Conservation (phyloP, 2,113 vertebrate genomes). For the Oryzias melastigma region DNA sequence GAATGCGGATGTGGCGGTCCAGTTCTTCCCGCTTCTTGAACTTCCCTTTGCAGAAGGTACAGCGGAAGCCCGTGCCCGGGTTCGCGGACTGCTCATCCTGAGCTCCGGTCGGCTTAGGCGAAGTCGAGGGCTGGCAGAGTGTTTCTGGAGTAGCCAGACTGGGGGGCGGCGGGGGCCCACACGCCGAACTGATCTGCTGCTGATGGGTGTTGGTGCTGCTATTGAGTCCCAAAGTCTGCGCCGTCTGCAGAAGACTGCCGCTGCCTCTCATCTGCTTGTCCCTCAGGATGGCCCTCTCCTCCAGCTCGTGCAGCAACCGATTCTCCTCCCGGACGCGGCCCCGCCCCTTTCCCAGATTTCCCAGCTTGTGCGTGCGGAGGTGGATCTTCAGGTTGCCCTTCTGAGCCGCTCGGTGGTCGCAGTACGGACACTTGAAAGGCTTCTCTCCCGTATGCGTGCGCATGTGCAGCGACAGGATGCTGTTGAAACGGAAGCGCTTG, state of each 20-base stretch:
- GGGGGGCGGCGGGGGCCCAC: slow-evolving; percentile 82
- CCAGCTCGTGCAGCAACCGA: slow-evolving; percentile 92
- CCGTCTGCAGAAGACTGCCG: slow-evolving; percentile 80
- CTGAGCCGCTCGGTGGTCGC: slow-evolving; percentile 95
- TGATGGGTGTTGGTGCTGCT: slow-evolving; percentile 79
- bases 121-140: slow-evolving; percentile 83
- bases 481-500: slow-evolving; percentile 98
- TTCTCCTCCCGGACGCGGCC: slow-evolving; percentile 97
- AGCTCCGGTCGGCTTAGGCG: slow-evolving; percentile 84
- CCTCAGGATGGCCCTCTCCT: slow-evolving; percentile 93
- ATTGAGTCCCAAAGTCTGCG: slow-evolving; percentile 75
- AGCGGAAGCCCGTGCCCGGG: slow-evolving; percentile 88
- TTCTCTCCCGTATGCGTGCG: slow-evolving; percentile 98
- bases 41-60: slow-evolving; percentile 98
- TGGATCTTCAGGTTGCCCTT: slow-evolving; percentile 99
- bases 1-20: slow-evolving; percentile 95
- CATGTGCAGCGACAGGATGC: slow-evolving; percentile 98
- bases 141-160: slow-evolving; percentile 83
- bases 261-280: slow-evolving; percentile 96
- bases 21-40: slow-evolving; percentile 98
- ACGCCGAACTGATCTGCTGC: slow-evolving; percentile 84
- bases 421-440: slow-evolving; percentile 98
- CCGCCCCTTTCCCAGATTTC: slow-evolving; percentile 95
- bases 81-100: slow-evolving; percentile 85
- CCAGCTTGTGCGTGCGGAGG: slow-evolving; percentile 96